Evolutionary conservation across 2,113 vertebrate species (phyloP), one percentile per base, ranked within the genome.

Genomic region (Prunella fulvescens): DNA sequence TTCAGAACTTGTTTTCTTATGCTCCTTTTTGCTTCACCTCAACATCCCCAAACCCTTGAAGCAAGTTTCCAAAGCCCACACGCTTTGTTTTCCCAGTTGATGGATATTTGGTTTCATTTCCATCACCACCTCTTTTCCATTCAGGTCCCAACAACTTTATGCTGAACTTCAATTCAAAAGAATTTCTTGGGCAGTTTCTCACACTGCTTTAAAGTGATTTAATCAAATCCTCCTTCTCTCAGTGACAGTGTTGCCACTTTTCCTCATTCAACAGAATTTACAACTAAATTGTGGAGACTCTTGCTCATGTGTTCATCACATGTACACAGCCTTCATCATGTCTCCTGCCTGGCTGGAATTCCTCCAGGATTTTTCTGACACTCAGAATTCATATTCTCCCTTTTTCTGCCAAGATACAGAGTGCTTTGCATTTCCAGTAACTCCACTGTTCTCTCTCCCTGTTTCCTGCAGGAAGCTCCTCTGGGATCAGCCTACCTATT

Each of bases 281-380:
- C 20, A 62, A n/a, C 23, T 5, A 4, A 50, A 70, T 10, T 0
- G 3, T 7, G 19, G 28, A 45, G n/a, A 7, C 35, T 53, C 45
- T 12, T 26, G 23, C 15, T 72, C 53, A 2, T 9, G 3, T 3
- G n/a, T 33, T 69, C 33, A 23, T 42, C 40, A 4, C 3, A 31
- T 0, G 35, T 1, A 26, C 14, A 2, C 18, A 13, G 58, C 58
- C 39, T 57, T 65, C 13, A 31, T 3, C 15, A 1, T 0, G 1
- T 44, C 50, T 86, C 62, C 47, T 61, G 40, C 58, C 54, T 33
- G 15, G 7, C 57, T 58, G 2, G 12, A 66, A 61, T 51, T 29
- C 54, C 25, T 37, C n/a, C 3, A 2, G 1, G 1, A 7, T 64
- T 65, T 50, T 61, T 86, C 5, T 29, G n/a, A 61, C 25, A n/a